phyloP scores from a whole-genome alignment of 1,140 invertebrate species.

The Scaptomyza pallida region DNA sequence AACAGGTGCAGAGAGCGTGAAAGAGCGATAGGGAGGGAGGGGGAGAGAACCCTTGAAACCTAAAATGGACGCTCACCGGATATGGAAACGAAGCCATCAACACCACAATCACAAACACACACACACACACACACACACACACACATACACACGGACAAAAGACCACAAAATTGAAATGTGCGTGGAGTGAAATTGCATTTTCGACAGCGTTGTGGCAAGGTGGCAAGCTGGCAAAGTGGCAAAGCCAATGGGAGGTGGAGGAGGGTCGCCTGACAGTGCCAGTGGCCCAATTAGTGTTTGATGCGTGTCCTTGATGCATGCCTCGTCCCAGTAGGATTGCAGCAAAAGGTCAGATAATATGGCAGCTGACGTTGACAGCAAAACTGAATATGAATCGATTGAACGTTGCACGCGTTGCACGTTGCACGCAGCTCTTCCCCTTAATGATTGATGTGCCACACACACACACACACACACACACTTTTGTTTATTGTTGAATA shows the following conservation, averaged over 20 bases:
- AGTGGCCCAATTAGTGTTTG: slow-evolving; percentile 38
- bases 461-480: no score
- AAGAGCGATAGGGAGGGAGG: no score
- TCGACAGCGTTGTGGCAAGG: neutral
- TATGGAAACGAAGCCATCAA: slow-evolving; percentile 7
- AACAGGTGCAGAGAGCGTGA: slow-evolving; percentile 54
- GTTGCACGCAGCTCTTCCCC: neutral
- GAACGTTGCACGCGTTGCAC: neutral
- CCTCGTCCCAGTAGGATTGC: neutral
- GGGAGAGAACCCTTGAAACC: neutral
- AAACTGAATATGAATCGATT: neutral
- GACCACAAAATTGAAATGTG: slow-evolving; percentile 65
- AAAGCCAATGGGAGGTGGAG: no score
- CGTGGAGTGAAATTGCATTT: slow-evolving; percentile 63
- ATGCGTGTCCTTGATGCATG: slow-evolving; percentile 26
- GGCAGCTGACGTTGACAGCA: neutral
- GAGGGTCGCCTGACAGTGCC: no score
- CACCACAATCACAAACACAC: neutral
- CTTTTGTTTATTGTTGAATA: no score
- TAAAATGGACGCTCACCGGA: slow-evolving; percentile 34
- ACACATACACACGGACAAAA: neutral
- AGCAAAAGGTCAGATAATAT: slow-evolving; percentile 26
- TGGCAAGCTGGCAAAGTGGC: neutral
- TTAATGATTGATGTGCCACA: no score
- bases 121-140: no score